Evolutionary conservation across 2,888 invertebrate species (phyloP), one percentile per base, ranked within the genome.

Genomic region (Eristalis intricaria): DNA sequence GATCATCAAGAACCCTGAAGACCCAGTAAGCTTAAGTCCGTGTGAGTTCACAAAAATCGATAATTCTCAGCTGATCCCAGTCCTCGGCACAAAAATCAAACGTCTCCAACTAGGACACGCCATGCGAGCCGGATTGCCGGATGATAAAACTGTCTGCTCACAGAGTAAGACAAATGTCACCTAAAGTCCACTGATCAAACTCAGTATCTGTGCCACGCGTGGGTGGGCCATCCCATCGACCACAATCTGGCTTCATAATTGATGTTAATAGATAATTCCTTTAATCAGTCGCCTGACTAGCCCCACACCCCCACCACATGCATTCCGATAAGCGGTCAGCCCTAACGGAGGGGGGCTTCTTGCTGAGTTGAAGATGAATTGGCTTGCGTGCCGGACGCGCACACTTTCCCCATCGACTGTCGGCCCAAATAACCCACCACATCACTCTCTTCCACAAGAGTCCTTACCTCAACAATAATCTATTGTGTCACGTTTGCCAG

Each of bases 381-480:
- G 50, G 50, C 1, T 50, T 50, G 50, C 50, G 50, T 50, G 50
- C 19, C 50, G 19, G 50, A 50, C n/a, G 50, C n/a, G 50, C 50
- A 50, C 50, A 19, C 50, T 50, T 50, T 50, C 50, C 7, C 50
- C 50, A 50, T n/a, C 50, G 50, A 19, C 50, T 50, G 50, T 50
- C 50, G 50, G 8, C 50, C 19, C 19, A 50, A 50, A 50, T 50
- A 19, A 19, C 50, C 50, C 50, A 50, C 19, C 19, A 50, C 50
- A 50, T 50, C 50, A n/a, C 19, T 50, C 8, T 22, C 50, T 50
- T 50, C 8, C 60, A 26, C 26, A 60, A 8, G n/a, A 68, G 61
- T 1, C 68, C 80, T 76, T 84, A 79, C 84, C 87, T 87, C 76
- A 80, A 84, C 84, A 58, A 40, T 50, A 84, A 84, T 76, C 76